Base-by-base conservation (phyloP, 2,113 vertebrate species). In the Hippocampus zosterae region DNA sequence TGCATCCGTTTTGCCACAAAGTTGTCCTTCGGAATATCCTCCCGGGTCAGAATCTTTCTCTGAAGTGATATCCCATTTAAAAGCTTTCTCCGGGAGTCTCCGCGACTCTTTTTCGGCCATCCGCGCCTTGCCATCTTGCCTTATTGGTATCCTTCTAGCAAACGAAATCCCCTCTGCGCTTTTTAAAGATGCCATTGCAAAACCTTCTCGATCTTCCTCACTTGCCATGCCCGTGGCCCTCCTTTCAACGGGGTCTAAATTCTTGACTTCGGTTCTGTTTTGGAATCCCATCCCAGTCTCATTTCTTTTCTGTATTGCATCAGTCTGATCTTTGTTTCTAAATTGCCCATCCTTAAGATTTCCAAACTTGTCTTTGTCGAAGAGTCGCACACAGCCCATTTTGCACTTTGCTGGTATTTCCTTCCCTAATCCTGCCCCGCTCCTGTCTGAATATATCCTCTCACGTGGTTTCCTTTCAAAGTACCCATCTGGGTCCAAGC, bases 101-200 rank as follows among this genome's bases (percentile, higher is more conserved):
- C 66, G 85, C 10, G 15, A 41, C 0, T 85, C 85, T 65, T 67
- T 77, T 4, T 88, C 84, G 40, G 69, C n/a, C 6, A 56, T 75
- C 82, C 72, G 83, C 5, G 61, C 41, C 81, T 68, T 87, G 53
- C 76, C 82, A 1, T 89, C 89, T 21, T 87, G 83, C 68, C 76
- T 83, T 65, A 90, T 90, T 0, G 80, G 79, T 5, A 92, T 69
- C 78, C 80, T 81, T 29, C 75, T 83, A 0, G 89, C 90, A 25
- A 92, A 91, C 0, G 82, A 81, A 65, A 90, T 77, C n/a, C 81
- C 88, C 44, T 92, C 91, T 2, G 71, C 85, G 77, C 81, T 89
- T 83, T 81, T 90, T 37, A 88, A 70, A 0, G 86, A 86, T 0
- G 84, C 89, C 42, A 83, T 65, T 0, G 78, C 91, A 71, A 91